These are phyloP conservation scores for Stichodactyla helianthus DNA, from an alignment of 64 coral and sea anemone species.

Conservation along the genomic window DNA sequence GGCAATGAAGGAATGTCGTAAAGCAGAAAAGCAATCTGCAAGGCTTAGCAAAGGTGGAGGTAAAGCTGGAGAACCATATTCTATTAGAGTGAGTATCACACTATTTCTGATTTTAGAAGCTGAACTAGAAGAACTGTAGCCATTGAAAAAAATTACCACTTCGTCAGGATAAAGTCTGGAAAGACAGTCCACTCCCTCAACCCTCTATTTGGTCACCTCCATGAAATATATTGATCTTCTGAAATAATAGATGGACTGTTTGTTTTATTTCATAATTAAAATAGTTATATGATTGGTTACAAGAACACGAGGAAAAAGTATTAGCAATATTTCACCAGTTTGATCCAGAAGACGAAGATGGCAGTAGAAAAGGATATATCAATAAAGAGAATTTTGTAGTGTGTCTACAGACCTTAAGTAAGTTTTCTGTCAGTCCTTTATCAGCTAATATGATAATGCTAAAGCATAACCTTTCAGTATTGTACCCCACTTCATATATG, in stretches of 20 bases:
- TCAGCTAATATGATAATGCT: too few relatives aligned
- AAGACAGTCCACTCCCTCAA: too few relatives aligned
- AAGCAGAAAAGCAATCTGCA: conserved; percentile 86
- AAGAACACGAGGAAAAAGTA: conserved; percentile 80
- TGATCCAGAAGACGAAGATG: conserved; percentile 78
- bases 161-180: too few relatives aligned
- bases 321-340: conserved; percentile 94
- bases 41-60: conserved; percentile 74
- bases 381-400: conserved; percentile 90
- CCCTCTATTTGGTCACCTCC: background rate
- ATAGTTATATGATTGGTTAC: conserved; percentile 97
- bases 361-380: conserved; percentile 56
- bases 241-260: background rate
- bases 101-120: too few relatives aligned
- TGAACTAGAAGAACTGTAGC: too few relatives aligned
- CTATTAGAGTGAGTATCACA: conserved; percentile 61
- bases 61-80: conserved; percentile 67
- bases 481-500: too few relatives aligned
- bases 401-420: conserved; percentile 94
- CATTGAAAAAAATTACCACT: too few relatives aligned
- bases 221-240: background rate
- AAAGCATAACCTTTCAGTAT: too few relatives aligned
- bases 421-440: conserved; percentile 7
- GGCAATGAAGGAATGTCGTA: conserved; percentile 88
- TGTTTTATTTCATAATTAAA: background rate